Base-by-base conservation (phyloP, 1,140 invertebrate genomes). In the Drosophila pandora region DNA sequence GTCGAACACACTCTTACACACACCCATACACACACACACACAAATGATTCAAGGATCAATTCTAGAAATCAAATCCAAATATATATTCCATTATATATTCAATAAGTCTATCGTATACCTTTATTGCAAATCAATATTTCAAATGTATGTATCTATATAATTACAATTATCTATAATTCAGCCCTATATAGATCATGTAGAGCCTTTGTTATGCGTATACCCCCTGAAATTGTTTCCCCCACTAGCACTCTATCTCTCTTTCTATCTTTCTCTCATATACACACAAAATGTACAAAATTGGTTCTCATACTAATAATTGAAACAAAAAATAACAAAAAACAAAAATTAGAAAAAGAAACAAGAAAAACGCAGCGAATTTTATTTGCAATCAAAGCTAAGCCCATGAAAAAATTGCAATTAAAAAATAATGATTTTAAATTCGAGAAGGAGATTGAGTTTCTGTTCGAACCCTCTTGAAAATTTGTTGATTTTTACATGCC, bases 61-160 rank as follows among this genome's bases (percentile, higher is more conserved):
- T 74, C 77, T 87, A 76, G 75, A 69, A 85, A 85, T 82, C 62
- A 87, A 88, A 87, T 79, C 82, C 78, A 82, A 81, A 85, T 85
- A 87, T 81, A 85, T 87, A 75, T 76, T 75, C 72, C 52, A 74
- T 64, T 75, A 75, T 75, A 75, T 75, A 87, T 83, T 82, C 79
- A 84, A 81, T 85, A 85, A 87, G 82, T 85, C 65, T 85, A 87
- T 82, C 65, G 79, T 83, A 64, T 76, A 71, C 70, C 76, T 77
- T 85, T 85, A 85, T 84, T 84, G 81, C 81, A 75, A 67, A 82
- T 82, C 79, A 72, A 82, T 79, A 79, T 75, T 80, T 60, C 65
- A 64, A 79, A 41, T 64, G 39, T 71, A 57, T 73, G 61, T 59
- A 68, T 76, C 59, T 70, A 64, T 67, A 63, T 69, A 75, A 74